Evolutionary conservation across 2,888 invertebrate species (phyloP), one percentile per base, ranked within the genome.

Genomic region (Notocelia uddmanniana): DNA sequence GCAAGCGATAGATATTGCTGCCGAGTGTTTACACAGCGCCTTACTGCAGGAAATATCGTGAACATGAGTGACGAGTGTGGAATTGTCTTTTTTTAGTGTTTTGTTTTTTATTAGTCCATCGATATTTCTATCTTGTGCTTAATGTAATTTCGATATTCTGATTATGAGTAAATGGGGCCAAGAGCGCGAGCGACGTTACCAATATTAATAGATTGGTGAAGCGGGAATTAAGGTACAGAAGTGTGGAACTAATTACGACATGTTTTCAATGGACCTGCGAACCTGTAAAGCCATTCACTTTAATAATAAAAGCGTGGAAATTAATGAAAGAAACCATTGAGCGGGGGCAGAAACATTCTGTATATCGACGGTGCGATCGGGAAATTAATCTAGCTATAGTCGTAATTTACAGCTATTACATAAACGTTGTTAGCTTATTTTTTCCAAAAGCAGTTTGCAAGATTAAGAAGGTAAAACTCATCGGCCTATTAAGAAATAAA

Each of bases 311-410:
- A 67, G 31, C 45, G 59, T 45, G 54, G 18, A 66, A 67, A 67
- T 69, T 75, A 77, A 77, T 78, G 76, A 75, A 78, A 78, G 77
- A 75, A 74, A 78, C 52, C 54, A 37, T 66, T 11, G 52, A 57
- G 73, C 72, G 71, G 72, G 71, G 68, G 63, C 73, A 72, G 74
- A 76, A 76, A 74, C 75, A 78, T 78, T 79, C 77, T 74, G 76
- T 79, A 75, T 76, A 76, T 75, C 74, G 76, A 74, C 68, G 75
- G 79, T 75, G 76, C 75, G 77, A 76, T 74, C 72, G 70, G 76
- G 62, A 78, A 78, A 80, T 80, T 80, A 79, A 79, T 77, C 76
- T 73, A 68, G 75, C 74, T 73, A 73, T 74, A 58, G 69, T 73
- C 55, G 55, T 59, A 59, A 71, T 71, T 52, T 59, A 41, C n/a